These are phyloP conservation scores for Ahaetulla prasina DNA, from an alignment of 2,113 vertebrate genomes.

Conservation along the genomic window DNA sequence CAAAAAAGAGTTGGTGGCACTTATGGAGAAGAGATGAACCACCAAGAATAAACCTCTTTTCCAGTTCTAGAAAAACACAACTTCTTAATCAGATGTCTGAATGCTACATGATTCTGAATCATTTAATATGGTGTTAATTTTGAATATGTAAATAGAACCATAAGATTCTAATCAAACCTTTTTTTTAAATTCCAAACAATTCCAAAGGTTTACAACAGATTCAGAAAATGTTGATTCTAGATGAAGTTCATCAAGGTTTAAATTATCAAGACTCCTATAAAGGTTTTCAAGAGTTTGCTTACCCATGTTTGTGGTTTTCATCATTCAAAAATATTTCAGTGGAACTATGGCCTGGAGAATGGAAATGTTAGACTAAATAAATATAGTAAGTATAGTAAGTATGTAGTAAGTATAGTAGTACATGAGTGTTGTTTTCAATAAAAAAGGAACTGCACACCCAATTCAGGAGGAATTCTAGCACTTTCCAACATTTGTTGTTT, in stretches of 20 bases:
- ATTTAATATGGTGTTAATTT: not conserved
- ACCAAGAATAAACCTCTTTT: not conserved
- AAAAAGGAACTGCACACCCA: not conserved
- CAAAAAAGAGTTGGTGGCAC: not conserved
- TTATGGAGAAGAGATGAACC: not conserved
- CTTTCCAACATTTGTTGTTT: not conserved
- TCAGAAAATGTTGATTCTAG: not conserved
- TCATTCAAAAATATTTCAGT: slow-evolving; percentile 67
- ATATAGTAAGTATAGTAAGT: not conserved
- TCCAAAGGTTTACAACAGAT: not conserved
- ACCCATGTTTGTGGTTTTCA: slow-evolving; percentile 52
- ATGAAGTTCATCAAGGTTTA: not conserved
- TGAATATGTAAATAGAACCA: not conserved
- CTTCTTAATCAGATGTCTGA: not conserved
- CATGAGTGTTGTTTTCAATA: not conserved
- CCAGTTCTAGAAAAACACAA: not conserved
- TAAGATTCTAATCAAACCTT: not conserved
- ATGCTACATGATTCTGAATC: not conserved
- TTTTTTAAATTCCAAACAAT: not conserved
- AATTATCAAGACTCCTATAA: not conserved
- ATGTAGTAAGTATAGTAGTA: not conserved
- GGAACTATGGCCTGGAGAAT: slow-evolving; percentile 66
- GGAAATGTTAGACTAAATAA: not conserved
- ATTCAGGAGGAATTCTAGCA: not conserved
- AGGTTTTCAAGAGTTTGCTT: not conserved